Conservation (phyloP, 2,797 vertebrate genomes). For the Notolepis coatsorum region DNA sequence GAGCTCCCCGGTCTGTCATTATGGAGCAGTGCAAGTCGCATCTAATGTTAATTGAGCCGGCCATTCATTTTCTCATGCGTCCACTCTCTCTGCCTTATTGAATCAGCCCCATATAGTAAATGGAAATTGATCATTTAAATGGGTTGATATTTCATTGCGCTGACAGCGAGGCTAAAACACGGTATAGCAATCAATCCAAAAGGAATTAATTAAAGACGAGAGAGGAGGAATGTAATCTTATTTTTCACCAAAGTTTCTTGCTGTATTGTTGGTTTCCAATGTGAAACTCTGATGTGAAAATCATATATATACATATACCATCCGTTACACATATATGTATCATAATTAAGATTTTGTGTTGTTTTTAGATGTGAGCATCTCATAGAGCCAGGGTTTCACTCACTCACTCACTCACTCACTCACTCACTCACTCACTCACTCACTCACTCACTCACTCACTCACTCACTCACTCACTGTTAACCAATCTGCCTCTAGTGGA, state of each 20-base stretch:
- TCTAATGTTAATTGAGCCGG: conserved; percentile 40
- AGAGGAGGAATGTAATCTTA: background rate
- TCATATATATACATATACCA: no score
- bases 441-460: no score
- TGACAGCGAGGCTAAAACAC: conserved; percentile 18
- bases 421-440: no score
- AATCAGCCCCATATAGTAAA: conserved; percentile 45
- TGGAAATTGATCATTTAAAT: conserved; percentile 50
- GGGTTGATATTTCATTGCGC: conserved; percentile 27
- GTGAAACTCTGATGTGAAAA: no score
- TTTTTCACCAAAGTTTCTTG: background rate
- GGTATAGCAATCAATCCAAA: conserved; percentile 20
- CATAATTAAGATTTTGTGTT: background rate
- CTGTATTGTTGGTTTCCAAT: background rate
- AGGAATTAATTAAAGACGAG: background rate
- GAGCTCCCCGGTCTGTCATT: conserved; percentile 7
- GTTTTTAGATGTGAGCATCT: background rate
- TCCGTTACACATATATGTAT: no score
- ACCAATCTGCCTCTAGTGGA: no score
- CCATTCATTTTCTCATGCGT: conserved; percentile 30
- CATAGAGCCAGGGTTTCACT: background rate
- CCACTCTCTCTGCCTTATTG: conserved; percentile 24
- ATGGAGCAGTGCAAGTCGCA: conserved; percentile 42
- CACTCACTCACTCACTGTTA: no score
- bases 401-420: background rate